Base-by-base conservation (phyloP, 1,140 invertebrate genomes). In the Diorhabda sublineata region DNA sequence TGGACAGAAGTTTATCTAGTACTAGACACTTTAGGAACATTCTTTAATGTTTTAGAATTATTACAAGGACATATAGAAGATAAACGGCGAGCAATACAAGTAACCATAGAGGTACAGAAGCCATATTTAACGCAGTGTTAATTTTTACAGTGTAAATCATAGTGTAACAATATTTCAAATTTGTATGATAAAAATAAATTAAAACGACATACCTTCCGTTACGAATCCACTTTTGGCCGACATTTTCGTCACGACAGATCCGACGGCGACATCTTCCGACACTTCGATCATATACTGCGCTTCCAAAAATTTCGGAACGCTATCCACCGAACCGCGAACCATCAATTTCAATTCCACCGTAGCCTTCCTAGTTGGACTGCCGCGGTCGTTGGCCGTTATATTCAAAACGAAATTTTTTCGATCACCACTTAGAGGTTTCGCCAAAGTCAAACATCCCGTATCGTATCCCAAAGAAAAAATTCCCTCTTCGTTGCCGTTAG, bases 221-320 rank as follows among this genome's bases (percentile, higher is more conserved):
- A 81, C 81, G 76, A 93, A 86, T 4, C 85, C 85, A 65, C 92
- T 89, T 70, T 89, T 90, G 0, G 93, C 92, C 9, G 84, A 85
- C 3, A 98, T 85, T 80, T 90, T 91, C 9, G 91, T 83, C 3
- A 98, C 89, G 75, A 91, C 89, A 69, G 87, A 90, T 2, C 93
- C 93, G 4, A 89, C 79, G 3, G 87, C 83, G 2, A 90, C 87
- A 73, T 92, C 90, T 83, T 98, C 96, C 9, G 91, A 87, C 5
- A 97, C 86, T 64, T 88, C 91, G 1, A 88, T 91, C 56, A 87
- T 83, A 73, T 97, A 98, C 9, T 88, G 84, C 0, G 87, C 77
- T 59, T 92, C 86, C 4, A 89, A 80, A 78, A 99, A 96, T 73
- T 89, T 86, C 0, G 96, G 96, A 3, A 91, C 88, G 77, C 90